Percentiles rank a stretch among this genome's conserved stretches.
Evolutionary conservation across 2,888 invertebrate species (phyloP).

Genomic region (Eupeodes luniger): DNA sequence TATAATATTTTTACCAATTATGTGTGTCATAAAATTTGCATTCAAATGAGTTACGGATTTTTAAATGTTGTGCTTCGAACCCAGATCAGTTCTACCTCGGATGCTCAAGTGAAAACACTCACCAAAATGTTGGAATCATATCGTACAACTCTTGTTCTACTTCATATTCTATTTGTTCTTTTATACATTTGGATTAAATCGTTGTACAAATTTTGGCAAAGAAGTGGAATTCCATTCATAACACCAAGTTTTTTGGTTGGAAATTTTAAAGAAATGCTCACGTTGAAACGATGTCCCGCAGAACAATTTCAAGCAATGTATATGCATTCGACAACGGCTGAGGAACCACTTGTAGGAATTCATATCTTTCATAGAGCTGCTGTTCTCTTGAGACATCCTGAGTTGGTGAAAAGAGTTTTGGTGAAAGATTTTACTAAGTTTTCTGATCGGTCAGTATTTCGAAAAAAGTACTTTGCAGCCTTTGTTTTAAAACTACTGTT

Average conservation of each 20-base stretch:
- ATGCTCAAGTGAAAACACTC: slow-evolving; percentile 16
- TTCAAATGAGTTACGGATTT: not conserved
- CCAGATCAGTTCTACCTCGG: not conserved
- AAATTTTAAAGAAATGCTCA: slow-evolving; percentile 82
- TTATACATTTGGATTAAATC: slow-evolving; percentile 47
- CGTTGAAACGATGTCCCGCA: slow-evolving; percentile 81
- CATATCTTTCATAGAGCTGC: slow-evolving; percentile 84
- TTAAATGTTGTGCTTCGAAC: not conserved
- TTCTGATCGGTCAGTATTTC: slow-evolving; percentile 80
- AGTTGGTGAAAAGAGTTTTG: slow-evolving; percentile 84
- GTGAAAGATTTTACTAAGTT: slow-evolving; percentile 85
- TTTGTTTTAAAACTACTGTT: not conserved
- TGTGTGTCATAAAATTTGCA: not conserved
- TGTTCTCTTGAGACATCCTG: slow-evolving; percentile 84
- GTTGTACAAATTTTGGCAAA: slow-evolving; percentile 79
- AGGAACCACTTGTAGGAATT: slow-evolving; percentile 82
- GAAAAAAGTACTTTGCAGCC: not conserved
- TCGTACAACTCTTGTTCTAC: slow-evolving; percentile 33
- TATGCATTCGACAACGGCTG: slow-evolving; percentile 79
- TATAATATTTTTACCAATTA: not conserved
- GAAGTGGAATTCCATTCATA: slow-evolving; percentile 81
- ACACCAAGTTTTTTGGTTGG: slow-evolving; percentile 83
- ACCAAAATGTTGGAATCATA: slow-evolving; percentile 41
- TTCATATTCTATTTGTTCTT: slow-evolving; percentile 26
- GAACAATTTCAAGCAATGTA: slow-evolving; percentile 82